phyloP scores from a whole-genome alignment of 2,888 invertebrate genomes.

The Standfussiana lucernea region DNA sequence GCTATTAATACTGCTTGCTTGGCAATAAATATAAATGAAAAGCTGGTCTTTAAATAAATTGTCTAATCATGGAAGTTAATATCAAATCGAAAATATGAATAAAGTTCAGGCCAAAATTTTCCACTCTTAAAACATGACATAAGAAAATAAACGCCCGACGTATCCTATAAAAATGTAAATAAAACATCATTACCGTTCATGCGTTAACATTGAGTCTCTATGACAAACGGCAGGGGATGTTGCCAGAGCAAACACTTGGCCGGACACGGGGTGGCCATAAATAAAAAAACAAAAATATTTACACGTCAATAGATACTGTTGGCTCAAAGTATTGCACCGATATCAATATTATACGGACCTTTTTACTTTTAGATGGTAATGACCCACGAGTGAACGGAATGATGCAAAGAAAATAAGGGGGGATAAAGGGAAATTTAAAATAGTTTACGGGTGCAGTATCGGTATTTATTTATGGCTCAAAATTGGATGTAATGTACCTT shows the following conservation, averaged over 20 bases:
- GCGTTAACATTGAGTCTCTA: constrained; percentile 70
- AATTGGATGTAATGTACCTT: neutral
- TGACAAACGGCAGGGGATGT: constrained; percentile 67
- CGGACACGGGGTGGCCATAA: constrained; percentile 70
- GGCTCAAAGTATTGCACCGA: constrained; percentile 70
- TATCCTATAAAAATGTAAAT: constrained; percentile 71
- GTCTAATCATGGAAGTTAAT: neutral
- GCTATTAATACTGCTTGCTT: neutral
- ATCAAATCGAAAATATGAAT: neutral
- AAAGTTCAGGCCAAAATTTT: neutral
- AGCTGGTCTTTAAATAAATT: neutral
- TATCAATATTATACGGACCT: constrained; percentile 62
- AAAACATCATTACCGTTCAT: constrained; percentile 67
- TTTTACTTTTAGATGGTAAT: constrained; percentile 69
- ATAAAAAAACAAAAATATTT: constrained; percentile 76
- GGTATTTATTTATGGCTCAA: constrained; percentile 3
- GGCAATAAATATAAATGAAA: neutral
- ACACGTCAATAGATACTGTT: constrained; percentile 75
- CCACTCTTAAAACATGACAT: constrained; percentile 24
- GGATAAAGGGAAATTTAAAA: constrained; percentile 32
- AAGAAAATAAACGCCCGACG: constrained; percentile 56
- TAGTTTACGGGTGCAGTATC: constrained; percentile 21
- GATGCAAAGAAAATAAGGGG: constrained; percentile 47
- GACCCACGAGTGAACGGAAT: constrained; percentile 42
- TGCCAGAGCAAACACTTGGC: constrained; percentile 65